Evolutionary conservation across 2,888 invertebrate genomes (phyloP), one percentile per base, ranked within the genome.

Genomic region (Cyaniris semiargus): DNA sequence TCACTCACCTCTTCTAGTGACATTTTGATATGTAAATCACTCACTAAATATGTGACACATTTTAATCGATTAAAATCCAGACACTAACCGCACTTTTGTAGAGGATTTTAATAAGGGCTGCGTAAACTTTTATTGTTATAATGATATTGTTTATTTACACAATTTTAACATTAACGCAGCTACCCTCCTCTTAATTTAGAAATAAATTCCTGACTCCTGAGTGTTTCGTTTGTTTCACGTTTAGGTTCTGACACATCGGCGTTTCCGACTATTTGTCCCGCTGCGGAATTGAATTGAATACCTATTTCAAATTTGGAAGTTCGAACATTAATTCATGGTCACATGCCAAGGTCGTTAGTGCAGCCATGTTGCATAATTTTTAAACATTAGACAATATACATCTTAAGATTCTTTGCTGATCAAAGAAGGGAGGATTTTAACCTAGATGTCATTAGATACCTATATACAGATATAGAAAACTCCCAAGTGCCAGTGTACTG

Each of bases 1-100:
- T 78, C 80, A 80, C 92, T 91, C 82, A 93, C 93, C 93, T 93
- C 92, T 83, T 89, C 89, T 79, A 93, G 87, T 83, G 93, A 93
- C 93, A 93, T 92, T 85, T 86, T 81, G 79, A 79, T 83, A 60
- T 80, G 86, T 83, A 84, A 86, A 87, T 90, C 85, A 88, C 86
- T 83, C 80, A 80, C 80, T 80, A 81, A 81, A 85, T 84, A 83
- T 81, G 81, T 86, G 86, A 88, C 89, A 89, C 90, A 89, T 86
- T 86, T 88, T 84, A 75, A 78, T 80, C 75, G 78, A 80, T 74
- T 76, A 75, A 76, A 77, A 76, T 78, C 31, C 60, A 34, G 66
- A 38, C 77, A 79, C 76, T 56, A 53, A 79, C 74, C 76, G 58
- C 76, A 77, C 76, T 78, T 44, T 74, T 31, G 56, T 48, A 31